Conservation (phyloP, 2,797 vertebrate genomes). For the Coccyzus lansbergi region DNA sequence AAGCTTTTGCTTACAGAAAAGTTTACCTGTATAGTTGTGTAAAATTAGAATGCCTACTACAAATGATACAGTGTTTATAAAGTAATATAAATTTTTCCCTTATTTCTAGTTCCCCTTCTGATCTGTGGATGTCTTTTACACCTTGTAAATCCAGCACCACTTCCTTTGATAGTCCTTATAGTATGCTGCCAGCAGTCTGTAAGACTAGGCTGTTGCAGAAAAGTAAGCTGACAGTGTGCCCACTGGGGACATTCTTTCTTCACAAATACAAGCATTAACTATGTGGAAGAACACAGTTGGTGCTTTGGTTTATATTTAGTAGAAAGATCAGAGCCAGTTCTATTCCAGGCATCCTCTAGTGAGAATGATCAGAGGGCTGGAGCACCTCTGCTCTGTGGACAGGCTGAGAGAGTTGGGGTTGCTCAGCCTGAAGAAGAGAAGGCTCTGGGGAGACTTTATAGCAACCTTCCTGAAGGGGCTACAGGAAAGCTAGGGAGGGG, state of each 20-base stretch:
- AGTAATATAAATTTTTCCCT: background rate
- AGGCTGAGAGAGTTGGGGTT: too few relatives aligned
- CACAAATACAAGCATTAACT: background rate
- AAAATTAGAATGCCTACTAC: background rate
- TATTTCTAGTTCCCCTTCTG: background rate
- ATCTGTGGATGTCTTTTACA: background rate
- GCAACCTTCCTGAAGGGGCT: too few relatives aligned
- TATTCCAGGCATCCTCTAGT: background rate
- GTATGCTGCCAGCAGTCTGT: background rate
- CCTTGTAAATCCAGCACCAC: slow-evolving; percentile 5
- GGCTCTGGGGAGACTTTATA: too few relatives aligned
- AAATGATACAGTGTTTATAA: background rate
- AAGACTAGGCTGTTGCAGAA: background rate
- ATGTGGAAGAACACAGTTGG: background rate
- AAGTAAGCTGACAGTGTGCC: slow-evolving; percentile 10
- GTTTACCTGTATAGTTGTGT: background rate
- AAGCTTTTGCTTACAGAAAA: background rate
- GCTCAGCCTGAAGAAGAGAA: too few relatives aligned
- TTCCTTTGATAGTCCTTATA: background rate
- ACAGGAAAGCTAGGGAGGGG: too few relatives aligned
- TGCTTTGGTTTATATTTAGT: background rate
- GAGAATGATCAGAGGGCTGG: too few relatives aligned
- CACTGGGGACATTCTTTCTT: slow-evolving; percentile 18
- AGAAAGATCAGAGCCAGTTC: background rate
- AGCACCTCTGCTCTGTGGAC: too few relatives aligned